Percentiles rank a stretch among this genome's conserved stretches.
These are phyloP conservation scores for Eupithecia subumbrata DNA, from an alignment of 2,888 invertebrate genomes.

Conservation along the genomic window DNA sequence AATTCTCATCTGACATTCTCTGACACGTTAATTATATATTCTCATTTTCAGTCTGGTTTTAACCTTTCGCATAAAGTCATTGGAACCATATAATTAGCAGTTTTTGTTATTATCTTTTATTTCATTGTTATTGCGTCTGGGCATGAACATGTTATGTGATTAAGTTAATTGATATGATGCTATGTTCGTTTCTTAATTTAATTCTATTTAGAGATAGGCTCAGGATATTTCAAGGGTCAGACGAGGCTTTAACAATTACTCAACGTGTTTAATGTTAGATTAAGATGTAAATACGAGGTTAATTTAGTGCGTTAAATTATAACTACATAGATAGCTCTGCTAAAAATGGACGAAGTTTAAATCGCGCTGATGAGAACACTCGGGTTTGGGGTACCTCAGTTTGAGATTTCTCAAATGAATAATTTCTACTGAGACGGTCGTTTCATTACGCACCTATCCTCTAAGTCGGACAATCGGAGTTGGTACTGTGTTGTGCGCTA, in stretches of 20 bases:
- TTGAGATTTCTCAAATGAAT: too few relatives aligned
- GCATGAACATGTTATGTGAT: slow-evolving; percentile 6
- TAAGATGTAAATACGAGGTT: too few relatives aligned
- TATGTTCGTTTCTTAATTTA: background rate
- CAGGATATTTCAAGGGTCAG: background rate
- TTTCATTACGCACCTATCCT: too few relatives aligned
- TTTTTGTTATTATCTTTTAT: background rate
- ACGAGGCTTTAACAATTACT: background rate
- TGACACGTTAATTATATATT: background rate
- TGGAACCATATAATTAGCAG: background rate
- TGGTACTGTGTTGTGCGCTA: too few relatives aligned
- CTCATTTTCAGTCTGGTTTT: background rate
- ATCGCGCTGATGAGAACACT: too few relatives aligned
- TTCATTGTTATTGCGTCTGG: slow-evolving; percentile 10
- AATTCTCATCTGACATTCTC: background rate
- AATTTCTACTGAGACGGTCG: too few relatives aligned
- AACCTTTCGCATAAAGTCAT: background rate
- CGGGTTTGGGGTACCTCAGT: too few relatives aligned
- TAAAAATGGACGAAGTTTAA: too few relatives aligned
- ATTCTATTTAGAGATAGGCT: background rate
- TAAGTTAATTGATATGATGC: background rate
- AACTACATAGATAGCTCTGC: too few relatives aligned
- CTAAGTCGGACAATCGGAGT: too few relatives aligned
- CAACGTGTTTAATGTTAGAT: background rate
- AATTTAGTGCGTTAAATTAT: too few relatives aligned